Base-by-base conservation (phyloP, 2,113 vertebrate genomes). In the Plotosus lineatus region DNA sequence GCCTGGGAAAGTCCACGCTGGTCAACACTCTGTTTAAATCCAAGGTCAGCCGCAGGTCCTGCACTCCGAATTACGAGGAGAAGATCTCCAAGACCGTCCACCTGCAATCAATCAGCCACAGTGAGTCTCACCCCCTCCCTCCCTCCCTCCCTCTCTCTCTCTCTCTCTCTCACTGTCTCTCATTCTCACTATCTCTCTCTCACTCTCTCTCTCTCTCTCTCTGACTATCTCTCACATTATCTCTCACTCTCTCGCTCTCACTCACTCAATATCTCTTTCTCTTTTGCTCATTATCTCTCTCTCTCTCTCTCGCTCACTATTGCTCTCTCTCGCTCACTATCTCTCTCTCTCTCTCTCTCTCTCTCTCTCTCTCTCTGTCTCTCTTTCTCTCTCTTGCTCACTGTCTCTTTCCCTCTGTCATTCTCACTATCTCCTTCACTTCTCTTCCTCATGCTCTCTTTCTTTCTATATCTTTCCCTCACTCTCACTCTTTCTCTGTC, bases 1-100 rank as follows among this genome's bases (percentile, higher is more conserved):
- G 97, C 72, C 88, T 99, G 85, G 97, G 97, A n/a, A 99, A 99
- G 83, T 99, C 97, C 0, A 99, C 97, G 0, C 95, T 99, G 88
- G 94, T 99, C 85, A 97, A 97, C 94, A 99, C 97, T 0, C 90
- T 99, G 66, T 99, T 99, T 92, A 99, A 96, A 89, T 97, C 97
- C 85, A 97, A 97, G 90, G 92, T 97, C 86, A 97, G 92, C 90
- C 91, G 95, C 80, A 97, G 95, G 85, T 92, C 95, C 26, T 91
- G 91, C 0, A 89, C 86, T 2, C 88, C 93, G 0, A 84, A 89
- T 80, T 90, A 92, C 12, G 91, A 91, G 80, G 92, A 94, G 23
- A 91, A 90, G 21, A 94, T 92, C 28, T 94, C 93, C 72, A 95
- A 95, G 90, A 99, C 97, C 0, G 90, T 98, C 88, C 91, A 95